These are phyloP conservation scores for Thelaira solivaga DNA, from an alignment of 2,888 invertebrate genomes.

Conservation along the genomic window DNA sequence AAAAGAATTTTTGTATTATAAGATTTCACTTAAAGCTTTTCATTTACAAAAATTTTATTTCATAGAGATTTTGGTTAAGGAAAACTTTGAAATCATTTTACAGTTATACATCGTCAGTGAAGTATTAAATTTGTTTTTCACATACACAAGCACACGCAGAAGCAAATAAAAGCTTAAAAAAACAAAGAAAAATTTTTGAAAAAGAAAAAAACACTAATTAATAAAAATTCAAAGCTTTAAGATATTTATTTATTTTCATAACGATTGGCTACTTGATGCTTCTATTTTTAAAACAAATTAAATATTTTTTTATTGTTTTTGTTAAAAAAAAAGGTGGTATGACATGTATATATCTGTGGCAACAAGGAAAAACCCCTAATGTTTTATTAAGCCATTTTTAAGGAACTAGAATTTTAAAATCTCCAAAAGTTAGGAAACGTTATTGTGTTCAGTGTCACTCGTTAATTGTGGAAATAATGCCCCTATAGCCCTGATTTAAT, in stretches of 20 bases:
- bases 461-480: too few relatives aligned
- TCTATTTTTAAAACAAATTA: too few relatives aligned
- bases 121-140: constrained; percentile 47
- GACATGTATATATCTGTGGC: too few relatives aligned
- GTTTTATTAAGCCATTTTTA: too few relatives aligned
- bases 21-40: constrained; percentile 33
- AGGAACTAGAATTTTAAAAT: too few relatives aligned
- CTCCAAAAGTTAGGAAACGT: too few relatives aligned
- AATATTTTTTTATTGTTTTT: too few relatives aligned
- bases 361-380: too few relatives aligned
- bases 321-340: too few relatives aligned
- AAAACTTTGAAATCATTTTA: constrained; percentile 26
- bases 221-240: constrained; percentile 18
- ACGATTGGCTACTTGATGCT: neutral
- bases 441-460: too few relatives aligned
- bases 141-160: constrained; percentile 5
- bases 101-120: constrained; percentile 45
- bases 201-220: constrained; percentile 1
- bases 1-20: constrained; percentile 40
- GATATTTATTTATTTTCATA: neutral
- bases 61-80: constrained; percentile 1
- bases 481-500: too few relatives aligned
- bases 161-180: too few relatives aligned
- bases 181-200: constrained; percentile 18
- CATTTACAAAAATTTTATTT: constrained; percentile 26